Conservation (phyloP, 2,888 invertebrate species). For the Nomada lathburiana region DNA sequence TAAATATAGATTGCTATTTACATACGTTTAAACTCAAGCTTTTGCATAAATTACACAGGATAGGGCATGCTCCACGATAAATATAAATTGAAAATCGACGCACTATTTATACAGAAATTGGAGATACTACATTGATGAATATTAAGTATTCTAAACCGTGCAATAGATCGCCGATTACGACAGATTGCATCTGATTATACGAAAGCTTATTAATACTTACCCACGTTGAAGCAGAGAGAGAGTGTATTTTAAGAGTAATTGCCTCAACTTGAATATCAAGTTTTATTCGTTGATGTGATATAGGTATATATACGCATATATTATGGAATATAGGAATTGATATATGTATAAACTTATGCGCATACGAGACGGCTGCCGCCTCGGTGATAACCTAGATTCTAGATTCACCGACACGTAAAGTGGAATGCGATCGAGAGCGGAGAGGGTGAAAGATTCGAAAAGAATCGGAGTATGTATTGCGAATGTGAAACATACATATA, state of each 20-base stretch:
- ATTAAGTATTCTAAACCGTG: too few species aligned
- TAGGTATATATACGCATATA: constrained; percentile 13
- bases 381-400: constrained; percentile 61
- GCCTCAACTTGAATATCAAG: constrained; percentile 57
- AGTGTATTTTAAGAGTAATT: constrained; percentile 27
- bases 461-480: constrained; percentile 25
- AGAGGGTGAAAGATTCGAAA: constrained; percentile 25
- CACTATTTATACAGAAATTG: too few species aligned
- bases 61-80: too few species aligned
- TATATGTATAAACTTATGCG: not conserved
- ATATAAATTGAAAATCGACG: too few species aligned
- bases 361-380: constrained; percentile 41
- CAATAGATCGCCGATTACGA: too few species aligned
- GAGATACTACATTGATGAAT: too few species aligned
- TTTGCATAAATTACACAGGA: too few species aligned
- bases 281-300: constrained; percentile 9
- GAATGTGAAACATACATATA: not conserved
- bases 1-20: too few species aligned
- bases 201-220: too few species aligned
- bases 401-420: constrained; percentile 67
- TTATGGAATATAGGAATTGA: constrained; percentile 19
- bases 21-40: too few species aligned
- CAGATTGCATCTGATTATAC: too few species aligned
- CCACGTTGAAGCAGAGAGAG: too few species aligned
- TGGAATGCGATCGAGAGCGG: constrained; percentile 62